Percentiles rank a stretch among this genome's conserved stretches.
Evolutionary conservation across 35 echinoderm and acorn worm species (phyloP).

Genomic region (Hemicentrotus pulcherrimus): DNA sequence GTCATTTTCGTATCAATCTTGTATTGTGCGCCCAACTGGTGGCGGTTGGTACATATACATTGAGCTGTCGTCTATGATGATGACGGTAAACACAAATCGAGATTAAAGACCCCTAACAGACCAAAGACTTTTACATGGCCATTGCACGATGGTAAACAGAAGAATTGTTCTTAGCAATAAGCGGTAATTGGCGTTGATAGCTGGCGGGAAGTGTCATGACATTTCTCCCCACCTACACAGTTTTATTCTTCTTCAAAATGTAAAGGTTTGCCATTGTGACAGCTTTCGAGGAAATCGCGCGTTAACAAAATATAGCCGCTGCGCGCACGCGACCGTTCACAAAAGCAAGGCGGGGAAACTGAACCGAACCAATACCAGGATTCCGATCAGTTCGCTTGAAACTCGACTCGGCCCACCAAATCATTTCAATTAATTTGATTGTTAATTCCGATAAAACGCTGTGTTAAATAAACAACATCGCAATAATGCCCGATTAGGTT

Average conservation of each 20-base stretch:
- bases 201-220: slow-evolving; percentile 42
- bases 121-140: not conserved
- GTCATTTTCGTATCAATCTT: slow-evolving; percentile 64
- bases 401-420: slow-evolving; percentile 23
- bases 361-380: not conserved
- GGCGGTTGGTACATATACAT: slow-evolving; percentile 35
- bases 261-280: slow-evolving; percentile 22
- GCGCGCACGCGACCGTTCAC: slow-evolving; percentile 21
- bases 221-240: not conserved
- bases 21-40: slow-evolving; percentile 51
- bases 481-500: slow-evolving; percentile 39
- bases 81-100: not conserved
- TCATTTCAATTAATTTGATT: slow-evolving; percentile 57
- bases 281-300: slow-evolving; percentile 15
- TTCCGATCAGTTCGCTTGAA: not conserved
- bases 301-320: slow-evolving; percentile 39
- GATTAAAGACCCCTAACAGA: slow-evolving; percentile 32
- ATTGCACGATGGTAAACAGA: not conserved
- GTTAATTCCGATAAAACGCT: slow-evolving; percentile 52
- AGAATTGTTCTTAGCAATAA: slow-evolving; percentile 43
- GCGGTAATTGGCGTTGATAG: slow-evolving; percentile 46
- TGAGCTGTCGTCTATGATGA: slow-evolving; percentile 13
- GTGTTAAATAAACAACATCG: slow-evolving; percentile 56
- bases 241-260: not conserved
- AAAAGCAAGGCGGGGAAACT: slow-evolving; percentile 4